Evolutionary conservation across 2,797 vertebrate genomes (phyloP).

Genomic region (Limnodromus scolopaceus): DNA sequence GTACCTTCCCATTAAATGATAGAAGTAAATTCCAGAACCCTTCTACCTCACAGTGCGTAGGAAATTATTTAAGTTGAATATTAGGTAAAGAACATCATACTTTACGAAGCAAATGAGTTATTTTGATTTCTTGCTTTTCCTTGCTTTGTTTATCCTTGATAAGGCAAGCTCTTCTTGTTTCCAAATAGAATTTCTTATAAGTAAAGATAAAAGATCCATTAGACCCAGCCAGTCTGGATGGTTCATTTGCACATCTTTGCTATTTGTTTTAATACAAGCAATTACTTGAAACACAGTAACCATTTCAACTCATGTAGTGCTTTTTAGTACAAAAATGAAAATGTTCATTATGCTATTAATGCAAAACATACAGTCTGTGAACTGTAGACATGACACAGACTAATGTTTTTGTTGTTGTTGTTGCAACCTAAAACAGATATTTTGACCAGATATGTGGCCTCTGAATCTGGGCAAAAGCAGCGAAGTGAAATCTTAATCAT

Average conservation of each 20-base stretch:
- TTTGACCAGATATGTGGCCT: not conserved
- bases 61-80: not conserved
- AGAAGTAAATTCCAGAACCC: not conserved
- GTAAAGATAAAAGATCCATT: not conserved
- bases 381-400: not conserved
- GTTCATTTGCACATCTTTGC: not conserved
- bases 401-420: not conserved
- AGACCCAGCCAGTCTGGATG: not conserved
- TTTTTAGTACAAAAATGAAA: not conserved
- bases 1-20: not conserved
- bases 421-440: not conserved
- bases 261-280: not conserved
- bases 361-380: not conserved
- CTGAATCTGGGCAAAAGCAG: not conserved
- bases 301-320: not conserved
- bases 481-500: not conserved
- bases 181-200: not conserved
- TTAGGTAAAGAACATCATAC: not conserved
- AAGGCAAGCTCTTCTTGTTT: not conserved
- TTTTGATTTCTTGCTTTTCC: not conserved
- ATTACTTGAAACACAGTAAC: not conserved
- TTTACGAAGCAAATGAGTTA: not conserved
- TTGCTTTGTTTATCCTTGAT: not conserved
- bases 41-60: not conserved
- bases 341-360: not conserved